phyloP scores from a whole-genome alignment of 2,888 invertebrate genomes.

The Acronicta leporina region DNA sequence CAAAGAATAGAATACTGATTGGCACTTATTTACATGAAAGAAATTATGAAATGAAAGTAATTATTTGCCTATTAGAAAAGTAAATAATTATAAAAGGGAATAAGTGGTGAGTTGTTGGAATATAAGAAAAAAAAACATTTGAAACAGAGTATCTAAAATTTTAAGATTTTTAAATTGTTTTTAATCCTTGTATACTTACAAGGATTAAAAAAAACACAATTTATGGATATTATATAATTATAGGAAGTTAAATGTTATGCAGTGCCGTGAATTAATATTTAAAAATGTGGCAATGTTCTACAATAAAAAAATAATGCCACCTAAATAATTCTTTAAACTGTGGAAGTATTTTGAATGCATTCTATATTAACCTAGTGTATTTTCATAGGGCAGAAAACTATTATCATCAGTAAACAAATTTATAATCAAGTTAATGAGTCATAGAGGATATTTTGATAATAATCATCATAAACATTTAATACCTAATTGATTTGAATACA shows the following conservation, averaged over 20 bases:
- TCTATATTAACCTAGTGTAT: fast-evolving
- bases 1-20: conserved; percentile 26
- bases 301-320: not conserved
- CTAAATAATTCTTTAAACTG: too few relatives aligned
- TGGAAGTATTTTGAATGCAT: conserved; percentile 7
- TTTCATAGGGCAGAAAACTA: not conserved
- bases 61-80: not conserved
- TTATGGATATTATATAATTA: too few relatives aligned
- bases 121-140: too few relatives aligned
- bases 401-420: not conserved
- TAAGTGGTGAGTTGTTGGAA: too few relatives aligned
- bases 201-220: too few relatives aligned
- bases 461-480: conserved; percentile 6
- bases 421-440: conserved; percentile 8
- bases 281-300: too few relatives aligned
- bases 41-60: too few relatives aligned
- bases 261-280: too few relatives aligned
- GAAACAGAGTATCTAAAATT: too few relatives aligned
- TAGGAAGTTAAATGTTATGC: too few relatives aligned
- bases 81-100: not conserved
- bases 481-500: not conserved
- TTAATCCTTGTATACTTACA: too few relatives aligned
- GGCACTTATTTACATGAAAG: conserved; percentile 18
- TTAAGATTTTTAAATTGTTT: too few relatives aligned
- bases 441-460: conserved; percentile 10